These are phyloP conservation scores for Lasioglossum pauxillum DNA, from an alignment of 2,888 invertebrate species.

Conservation along the genomic window DNA sequence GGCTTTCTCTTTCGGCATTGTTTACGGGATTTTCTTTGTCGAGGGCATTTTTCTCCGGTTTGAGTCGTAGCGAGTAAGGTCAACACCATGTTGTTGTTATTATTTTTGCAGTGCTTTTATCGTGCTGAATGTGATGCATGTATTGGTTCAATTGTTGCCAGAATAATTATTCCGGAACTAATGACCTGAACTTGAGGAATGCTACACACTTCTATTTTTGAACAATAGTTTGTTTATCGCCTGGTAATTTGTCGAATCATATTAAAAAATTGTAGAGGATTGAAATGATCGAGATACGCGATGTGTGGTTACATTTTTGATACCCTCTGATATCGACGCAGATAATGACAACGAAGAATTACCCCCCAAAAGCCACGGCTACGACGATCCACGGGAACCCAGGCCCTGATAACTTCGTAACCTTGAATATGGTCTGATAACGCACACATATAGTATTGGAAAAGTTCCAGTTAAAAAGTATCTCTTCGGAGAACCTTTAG, in stretches of 20 bases:
- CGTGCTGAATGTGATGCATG: too few species aligned
- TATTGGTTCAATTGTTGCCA: not conserved
- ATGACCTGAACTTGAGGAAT: too few species aligned
- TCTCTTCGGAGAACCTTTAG: not conserved
- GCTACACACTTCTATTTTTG: not conserved
- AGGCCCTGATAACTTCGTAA: not conserved
- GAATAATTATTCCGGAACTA: not conserved
- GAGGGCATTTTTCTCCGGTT: too few species aligned
- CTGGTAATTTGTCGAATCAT: not conserved
- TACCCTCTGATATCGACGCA: not conserved
- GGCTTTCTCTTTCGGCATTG: not conserved
- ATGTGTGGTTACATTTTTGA: not conserved
- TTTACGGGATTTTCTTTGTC: not conserved
- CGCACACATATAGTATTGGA: not conserved
- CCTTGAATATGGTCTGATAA: conserved; percentile 7
- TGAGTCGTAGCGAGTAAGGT: too few species aligned
- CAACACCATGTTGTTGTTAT: too few species aligned
- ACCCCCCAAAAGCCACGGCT: not conserved
- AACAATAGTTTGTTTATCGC: not conserved
- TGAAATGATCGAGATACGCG: not conserved
- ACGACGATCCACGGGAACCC: not conserved
- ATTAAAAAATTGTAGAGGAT: not conserved
- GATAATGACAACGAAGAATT: not conserved
- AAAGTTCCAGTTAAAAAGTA: not conserved
- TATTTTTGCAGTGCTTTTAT: not conserved